phyloP scores from a whole-genome alignment of 2,113 vertebrate species.

The Crotophaga sulcirostris region DNA sequence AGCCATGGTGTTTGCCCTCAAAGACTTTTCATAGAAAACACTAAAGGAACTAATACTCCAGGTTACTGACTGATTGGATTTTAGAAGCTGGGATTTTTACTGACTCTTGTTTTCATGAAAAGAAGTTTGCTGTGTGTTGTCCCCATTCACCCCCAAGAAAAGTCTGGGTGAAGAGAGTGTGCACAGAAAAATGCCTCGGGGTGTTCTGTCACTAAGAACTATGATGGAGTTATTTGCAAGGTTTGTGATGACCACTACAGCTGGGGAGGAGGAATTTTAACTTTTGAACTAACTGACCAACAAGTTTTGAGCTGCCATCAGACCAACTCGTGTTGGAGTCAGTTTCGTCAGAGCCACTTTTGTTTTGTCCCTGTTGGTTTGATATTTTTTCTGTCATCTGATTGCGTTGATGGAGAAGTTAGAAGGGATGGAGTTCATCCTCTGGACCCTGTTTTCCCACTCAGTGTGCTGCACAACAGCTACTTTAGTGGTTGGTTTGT shows the following conservation, averaged over 20 bases:
- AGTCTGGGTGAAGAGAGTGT: neutral
- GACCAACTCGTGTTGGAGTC: neutral
- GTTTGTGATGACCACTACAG: neutral
- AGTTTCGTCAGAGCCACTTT: neutral
- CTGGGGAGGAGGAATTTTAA: neutral
- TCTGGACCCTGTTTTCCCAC: neutral
- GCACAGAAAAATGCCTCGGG: neutral
- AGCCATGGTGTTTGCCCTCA: neutral
- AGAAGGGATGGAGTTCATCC: neutral
- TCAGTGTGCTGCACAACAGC: neutral
- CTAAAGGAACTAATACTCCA: neutral
- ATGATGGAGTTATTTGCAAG: neutral
- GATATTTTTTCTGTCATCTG: accelerated
- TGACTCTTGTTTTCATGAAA: neutral
- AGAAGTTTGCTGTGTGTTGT: neutral
- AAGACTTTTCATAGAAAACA: neutral
- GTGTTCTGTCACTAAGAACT: neutral
- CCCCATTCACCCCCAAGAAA: neutral
- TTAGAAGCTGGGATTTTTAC: neutral
- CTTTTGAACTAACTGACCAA: neutral
- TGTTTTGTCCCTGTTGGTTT: neutral
- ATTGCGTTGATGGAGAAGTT: neutral
- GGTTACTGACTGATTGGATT: neutral
- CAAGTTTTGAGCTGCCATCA: neutral
- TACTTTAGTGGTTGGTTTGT: neutral